Evolutionary conservation across 2,888 invertebrate genomes (phyloP).

Genomic region (Anarsia innoxiella): DNA sequence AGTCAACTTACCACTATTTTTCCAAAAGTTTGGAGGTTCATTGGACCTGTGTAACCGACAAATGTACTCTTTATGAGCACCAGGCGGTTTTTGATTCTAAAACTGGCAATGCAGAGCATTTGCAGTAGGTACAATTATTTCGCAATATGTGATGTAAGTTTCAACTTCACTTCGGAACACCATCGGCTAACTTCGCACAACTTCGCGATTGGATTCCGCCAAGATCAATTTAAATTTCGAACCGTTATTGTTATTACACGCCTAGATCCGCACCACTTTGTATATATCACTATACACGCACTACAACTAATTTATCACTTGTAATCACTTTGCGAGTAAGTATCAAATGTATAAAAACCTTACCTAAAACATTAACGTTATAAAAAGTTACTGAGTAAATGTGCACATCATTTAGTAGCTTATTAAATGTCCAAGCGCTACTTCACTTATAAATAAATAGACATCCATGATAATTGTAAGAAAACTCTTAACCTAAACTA

Average conservation of each 20-base stretch:
- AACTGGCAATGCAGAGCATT: no score
- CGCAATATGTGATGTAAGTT: constrained; percentile 38
- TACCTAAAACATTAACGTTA: constrained; percentile 57
- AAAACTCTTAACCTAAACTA: constrained; percentile 57
- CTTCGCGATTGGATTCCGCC: no score
- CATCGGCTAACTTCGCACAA: no score
- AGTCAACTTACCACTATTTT: no score
- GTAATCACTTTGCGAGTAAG: constrained; percentile 71
- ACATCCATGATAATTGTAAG: constrained; percentile 62
- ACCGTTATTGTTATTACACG: constrained; percentile 33
- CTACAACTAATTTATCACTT: constrained; percentile 67
- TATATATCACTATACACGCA: constrained; percentile 55
- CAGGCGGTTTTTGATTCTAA: no score
- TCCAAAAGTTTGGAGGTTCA: no score
- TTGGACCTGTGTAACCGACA: no score
- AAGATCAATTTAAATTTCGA: no score
- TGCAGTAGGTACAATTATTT: constrained; percentile 67
- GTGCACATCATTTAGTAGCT: constrained; percentile 60
- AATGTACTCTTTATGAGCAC: no score
- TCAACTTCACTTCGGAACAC: no score
- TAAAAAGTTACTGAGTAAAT: constrained; percentile 63
- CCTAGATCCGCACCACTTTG: constrained; percentile 66
- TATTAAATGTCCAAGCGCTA: constrained; percentile 57
- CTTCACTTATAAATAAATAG: constrained; percentile 65
- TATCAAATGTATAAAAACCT: constrained; percentile 74